Conservation (phyloP, 2,797 vertebrate species). For the Girardinus metallicus region DNA sequence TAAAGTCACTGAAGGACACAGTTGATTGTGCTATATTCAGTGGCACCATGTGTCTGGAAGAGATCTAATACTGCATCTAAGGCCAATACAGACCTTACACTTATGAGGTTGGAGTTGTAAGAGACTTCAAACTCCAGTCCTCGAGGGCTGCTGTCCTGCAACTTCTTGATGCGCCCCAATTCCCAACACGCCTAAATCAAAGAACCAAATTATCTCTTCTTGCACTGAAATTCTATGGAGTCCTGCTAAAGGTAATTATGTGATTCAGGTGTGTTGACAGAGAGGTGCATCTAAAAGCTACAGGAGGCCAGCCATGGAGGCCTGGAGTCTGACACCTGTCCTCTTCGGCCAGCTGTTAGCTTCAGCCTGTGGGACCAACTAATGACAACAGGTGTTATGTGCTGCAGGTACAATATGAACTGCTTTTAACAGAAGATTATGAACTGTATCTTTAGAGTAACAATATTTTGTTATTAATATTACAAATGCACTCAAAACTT, state of each 20-base stretch:
- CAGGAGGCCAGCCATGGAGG: neutral
- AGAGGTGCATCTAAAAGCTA: neutral
- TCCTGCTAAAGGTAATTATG: neutral
- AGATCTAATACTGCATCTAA: too few relatives aligned
- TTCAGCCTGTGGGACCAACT: neutral
- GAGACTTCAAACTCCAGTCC: neutral
- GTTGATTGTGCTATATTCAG: too few relatives aligned
- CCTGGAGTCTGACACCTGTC: neutral
- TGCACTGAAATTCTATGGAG: neutral
- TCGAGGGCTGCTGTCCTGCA: neutral
- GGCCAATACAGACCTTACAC: neutral
- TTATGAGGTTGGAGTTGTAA: neutral
- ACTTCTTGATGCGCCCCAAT: neutral
- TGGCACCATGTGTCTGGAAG: too few relatives aligned
- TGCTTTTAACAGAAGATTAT: neutral
- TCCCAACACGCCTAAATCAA: neutral
- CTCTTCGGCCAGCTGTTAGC: neutral
- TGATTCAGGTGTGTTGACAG: neutral
- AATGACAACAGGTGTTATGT: neutral
- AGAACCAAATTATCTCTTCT: neutral
- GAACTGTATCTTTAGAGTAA: neutral
- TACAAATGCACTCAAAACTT: too few relatives aligned
- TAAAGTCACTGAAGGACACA: too few relatives aligned
- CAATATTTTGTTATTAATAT: neutral
- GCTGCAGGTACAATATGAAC: neutral